Conservation (phyloP, 2,888 invertebrate genomes). For the Mylabris sibirica region DNA sequence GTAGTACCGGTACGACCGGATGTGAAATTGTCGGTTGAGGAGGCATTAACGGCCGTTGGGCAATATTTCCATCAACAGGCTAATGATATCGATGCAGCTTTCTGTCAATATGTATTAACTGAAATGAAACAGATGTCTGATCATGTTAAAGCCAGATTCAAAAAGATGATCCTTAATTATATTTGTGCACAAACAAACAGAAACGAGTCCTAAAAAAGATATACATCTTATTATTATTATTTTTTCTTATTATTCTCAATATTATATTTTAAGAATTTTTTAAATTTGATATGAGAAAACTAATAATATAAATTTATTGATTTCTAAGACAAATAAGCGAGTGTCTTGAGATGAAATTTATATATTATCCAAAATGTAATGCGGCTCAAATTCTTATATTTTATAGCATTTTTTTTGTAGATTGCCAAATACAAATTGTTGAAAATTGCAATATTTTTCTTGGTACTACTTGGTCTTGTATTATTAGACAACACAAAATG, state of each 20-base stretch:
- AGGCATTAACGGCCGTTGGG: not conserved
- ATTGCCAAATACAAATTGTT: not conserved
- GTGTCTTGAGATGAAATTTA: no score
- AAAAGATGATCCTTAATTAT: constrained; percentile 8
- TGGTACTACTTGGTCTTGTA: no score
- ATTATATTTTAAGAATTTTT: no score
- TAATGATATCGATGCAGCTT: constrained; percentile 8
- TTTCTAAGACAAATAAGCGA: no score
- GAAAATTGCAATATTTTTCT: no score
- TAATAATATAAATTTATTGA: no score
- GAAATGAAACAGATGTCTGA: constrained; percentile 6
- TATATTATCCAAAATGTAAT: no score
- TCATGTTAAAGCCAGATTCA: constrained; percentile 1
- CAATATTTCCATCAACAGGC: constrained; percentile 10
- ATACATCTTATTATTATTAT: not conserved
- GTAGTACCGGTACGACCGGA: not conserved
- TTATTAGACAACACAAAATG: not conserved
- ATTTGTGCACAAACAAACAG: constrained; percentile 2
- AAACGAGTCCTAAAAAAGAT: not conserved
- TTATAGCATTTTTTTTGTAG: not conserved
- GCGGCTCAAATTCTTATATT: no score
- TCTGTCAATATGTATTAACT: constrained; percentile 11
- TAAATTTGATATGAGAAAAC: no score
- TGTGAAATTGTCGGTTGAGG: not conserved
- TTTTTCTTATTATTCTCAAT: not conserved